phyloP scores from a whole-genome alignment of 2,113 vertebrate genomes.

The Mormoops blainvillei region DNA sequence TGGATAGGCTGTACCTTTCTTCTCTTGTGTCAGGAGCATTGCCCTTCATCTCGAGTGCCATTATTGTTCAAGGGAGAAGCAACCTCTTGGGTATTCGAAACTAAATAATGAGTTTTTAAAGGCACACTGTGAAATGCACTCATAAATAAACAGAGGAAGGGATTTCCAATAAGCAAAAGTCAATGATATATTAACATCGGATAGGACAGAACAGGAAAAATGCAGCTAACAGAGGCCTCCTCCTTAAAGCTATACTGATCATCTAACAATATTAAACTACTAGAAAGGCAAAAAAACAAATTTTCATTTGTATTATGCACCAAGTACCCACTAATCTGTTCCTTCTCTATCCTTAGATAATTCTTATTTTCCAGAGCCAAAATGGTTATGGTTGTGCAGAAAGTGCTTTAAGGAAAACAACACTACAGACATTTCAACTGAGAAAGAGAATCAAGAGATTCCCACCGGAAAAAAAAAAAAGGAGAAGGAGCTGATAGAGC shows the following conservation, averaged over 20 bases:
- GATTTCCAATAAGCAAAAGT: neutral
- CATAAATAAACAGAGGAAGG: neutral
- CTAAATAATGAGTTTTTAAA: conserved; percentile 22
- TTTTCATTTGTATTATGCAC: neutral
- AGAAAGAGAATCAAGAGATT: neutral
- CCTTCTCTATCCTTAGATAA: neutral
- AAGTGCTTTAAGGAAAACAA: neutral
- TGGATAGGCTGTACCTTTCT: neutral
- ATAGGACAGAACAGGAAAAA: neutral
- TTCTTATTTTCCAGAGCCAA: neutral
- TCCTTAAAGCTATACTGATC: neutral
- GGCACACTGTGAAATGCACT: neutral
- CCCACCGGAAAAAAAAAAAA: neutral
- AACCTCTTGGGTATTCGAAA: conserved; percentile 12
- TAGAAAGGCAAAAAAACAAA: neutral
- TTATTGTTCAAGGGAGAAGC: neutral
- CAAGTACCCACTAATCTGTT: neutral
- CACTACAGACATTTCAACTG: neutral
- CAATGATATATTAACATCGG: neutral
- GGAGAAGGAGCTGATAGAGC: neutral
- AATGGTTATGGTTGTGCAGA: neutral
- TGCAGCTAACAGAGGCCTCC: neutral
- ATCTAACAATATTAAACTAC: neutral
- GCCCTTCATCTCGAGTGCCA: neutral
- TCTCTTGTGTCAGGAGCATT: conserved; percentile 14